Percentiles rank a stretch among this genome's conserved stretches.
Conservation (phyloP, 2,888 invertebrate species). For the Eilema caniola region DNA sequence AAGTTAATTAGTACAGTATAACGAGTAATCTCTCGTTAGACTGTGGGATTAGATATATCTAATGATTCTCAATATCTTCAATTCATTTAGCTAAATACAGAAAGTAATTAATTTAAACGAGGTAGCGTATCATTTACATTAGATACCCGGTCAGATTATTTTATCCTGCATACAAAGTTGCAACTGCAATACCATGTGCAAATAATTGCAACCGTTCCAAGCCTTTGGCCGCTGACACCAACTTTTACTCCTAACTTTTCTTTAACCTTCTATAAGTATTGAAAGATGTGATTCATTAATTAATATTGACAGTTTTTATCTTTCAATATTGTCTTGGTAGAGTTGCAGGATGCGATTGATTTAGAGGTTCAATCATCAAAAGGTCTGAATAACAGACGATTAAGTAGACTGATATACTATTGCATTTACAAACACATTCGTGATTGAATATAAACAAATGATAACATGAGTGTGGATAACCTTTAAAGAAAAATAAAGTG, state of each 20-base stretch:
- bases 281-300: no score
- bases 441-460: no score
- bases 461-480: slow-evolving; percentile 42
- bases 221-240: not conserved
- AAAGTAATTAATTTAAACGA: not conserved
- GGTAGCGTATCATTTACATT: not conserved
- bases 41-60: not conserved
- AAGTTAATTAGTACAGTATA: not conserved
- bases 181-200: not conserved
- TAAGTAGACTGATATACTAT: no score
- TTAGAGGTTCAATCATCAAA: no score
- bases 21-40: no score
- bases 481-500: slow-evolving; percentile 55
- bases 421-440: no score
- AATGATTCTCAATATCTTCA: not conserved
- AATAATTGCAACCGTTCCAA: not conserved
- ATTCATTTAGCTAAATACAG: not conserved
- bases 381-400: no score
- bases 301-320: no score
- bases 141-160: not conserved
- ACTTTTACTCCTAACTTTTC: not conserved
- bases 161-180: slow-evolving; percentile 4
- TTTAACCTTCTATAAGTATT: not conserved
- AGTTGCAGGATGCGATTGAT: no score
- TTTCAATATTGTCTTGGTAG: no score